Percentiles rank a stretch among this genome's conserved stretches.
Evolutionary conservation across 2,797 vertebrate genomes (phyloP).

Genomic region (Enteromius argenteus): DNA sequence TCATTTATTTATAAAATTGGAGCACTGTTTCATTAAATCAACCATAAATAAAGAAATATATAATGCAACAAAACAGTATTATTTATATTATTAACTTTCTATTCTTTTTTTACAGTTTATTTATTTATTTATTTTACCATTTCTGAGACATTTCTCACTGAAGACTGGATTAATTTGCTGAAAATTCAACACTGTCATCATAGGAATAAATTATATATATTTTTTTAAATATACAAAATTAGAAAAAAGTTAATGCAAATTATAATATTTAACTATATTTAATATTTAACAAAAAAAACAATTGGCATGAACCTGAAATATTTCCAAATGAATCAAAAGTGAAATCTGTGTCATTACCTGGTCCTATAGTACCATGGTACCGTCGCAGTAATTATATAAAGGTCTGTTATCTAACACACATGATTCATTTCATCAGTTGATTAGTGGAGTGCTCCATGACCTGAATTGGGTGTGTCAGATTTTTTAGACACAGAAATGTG

Average conservation of each 20-base stretch:
- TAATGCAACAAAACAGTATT: neutral
- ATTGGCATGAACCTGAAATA: neutral
- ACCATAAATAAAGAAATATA: neutral
- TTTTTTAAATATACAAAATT: neutral
- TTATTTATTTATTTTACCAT: no score
- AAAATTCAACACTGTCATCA: neutral
- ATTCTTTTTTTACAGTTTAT: no score
- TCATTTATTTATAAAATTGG: neutral
- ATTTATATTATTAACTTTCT: no score
- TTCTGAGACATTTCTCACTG: no score
- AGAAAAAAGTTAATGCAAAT: neutral
- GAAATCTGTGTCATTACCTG: neutral
- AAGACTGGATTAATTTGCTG: no score
- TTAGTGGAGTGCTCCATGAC: slow-evolving; percentile 27
- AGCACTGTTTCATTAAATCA: neutral
- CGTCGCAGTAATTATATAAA: neutral
- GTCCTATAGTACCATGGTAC: neutral
- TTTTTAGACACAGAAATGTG: slow-evolving; percentile 22
- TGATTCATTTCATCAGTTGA: slow-evolving; percentile 9
- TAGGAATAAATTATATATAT: neutral
- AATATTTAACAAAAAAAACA: neutral
- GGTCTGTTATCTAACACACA: slow-evolving; percentile 1
- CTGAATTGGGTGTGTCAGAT: slow-evolving; percentile 36
- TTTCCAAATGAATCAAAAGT: neutral
- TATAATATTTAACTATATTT: neutral